Evolutionary conservation across 2,113 vertebrate species (phyloP).

Genomic region (Chlamydotis undulata): DNA sequence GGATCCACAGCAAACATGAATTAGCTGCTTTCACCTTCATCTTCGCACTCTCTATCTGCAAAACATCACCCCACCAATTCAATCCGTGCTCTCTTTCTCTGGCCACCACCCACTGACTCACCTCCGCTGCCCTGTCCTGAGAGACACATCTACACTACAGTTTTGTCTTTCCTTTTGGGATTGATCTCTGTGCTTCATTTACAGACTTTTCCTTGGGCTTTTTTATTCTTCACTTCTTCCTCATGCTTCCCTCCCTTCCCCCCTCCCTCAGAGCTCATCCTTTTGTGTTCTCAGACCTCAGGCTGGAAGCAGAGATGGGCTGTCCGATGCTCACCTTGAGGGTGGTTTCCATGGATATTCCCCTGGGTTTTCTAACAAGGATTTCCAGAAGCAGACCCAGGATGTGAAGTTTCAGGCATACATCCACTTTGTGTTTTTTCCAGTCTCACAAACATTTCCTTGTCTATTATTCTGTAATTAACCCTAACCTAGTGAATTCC

Average conservation of each 20-base stretch:
- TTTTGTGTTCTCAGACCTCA: fast-evolving
- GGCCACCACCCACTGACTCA: background rate
- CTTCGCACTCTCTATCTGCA: background rate
- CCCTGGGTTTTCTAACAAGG: background rate
- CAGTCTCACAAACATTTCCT: background rate
- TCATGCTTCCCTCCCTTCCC: background rate
- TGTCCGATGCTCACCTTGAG: background rate
- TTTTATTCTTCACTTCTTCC: background rate
- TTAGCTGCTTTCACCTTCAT: background rate
- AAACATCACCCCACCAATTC: background rate
- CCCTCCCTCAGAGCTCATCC: background rate
- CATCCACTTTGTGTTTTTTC: background rate
- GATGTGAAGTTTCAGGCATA: background rate
- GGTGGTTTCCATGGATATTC: background rate
- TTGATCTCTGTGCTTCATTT: background rate
- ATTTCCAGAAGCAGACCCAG: background rate
- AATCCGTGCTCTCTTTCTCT: background rate
- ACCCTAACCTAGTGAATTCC: background rate
- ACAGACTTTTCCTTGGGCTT: background rate
- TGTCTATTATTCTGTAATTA: background rate
- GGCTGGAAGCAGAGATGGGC: background rate
- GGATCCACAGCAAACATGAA: background rate
- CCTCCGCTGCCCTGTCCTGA: background rate
- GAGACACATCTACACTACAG: background rate
- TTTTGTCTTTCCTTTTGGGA: background rate